A percentile compares a stretch with the other conserved stretches of the same genome.
Conservation (phyloP, 2,888 invertebrate genomes). For the Nomada lathburiana region DNA sequence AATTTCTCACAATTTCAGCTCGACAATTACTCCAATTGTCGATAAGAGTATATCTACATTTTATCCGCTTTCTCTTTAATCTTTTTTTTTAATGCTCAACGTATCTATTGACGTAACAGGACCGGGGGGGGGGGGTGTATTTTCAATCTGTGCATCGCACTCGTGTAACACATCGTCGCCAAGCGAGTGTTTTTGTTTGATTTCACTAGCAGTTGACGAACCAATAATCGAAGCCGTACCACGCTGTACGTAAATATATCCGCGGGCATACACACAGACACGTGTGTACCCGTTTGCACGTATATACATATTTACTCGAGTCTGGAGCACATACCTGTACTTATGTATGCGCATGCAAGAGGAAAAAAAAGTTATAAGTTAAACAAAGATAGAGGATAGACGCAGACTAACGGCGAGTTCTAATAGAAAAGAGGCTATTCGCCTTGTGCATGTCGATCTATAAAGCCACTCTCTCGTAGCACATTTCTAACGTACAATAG, state of each 20-base stretch:
- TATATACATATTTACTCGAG: conserved; percentile 7
- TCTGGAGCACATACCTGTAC: not conserved
- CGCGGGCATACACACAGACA: not conserved
- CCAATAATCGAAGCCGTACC: conserved; percentile 60
- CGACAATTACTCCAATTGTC: conserved; percentile 6
- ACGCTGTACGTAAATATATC: conserved; percentile 33
- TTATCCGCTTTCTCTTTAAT: too few species aligned
- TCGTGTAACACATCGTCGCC: conserved; percentile 6
- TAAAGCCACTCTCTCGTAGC: not conserved
- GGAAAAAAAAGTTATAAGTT: not conserved
- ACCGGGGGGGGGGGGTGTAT: not conserved
- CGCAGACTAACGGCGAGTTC: not conserved
- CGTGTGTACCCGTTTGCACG: too few species aligned
- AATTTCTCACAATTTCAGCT: conserved; percentile 1
- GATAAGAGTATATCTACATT: not conserved
- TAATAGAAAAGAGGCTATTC: conserved; percentile 4
- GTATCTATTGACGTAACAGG: too few species aligned
- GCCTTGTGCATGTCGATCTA: not conserved
- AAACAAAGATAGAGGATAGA: not conserved
- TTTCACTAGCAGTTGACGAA: conserved; percentile 53
- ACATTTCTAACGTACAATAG: not conserved
- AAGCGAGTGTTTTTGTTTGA: conserved; percentile 50
- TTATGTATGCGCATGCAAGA: too few species aligned
- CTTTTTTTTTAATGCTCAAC: not conserved
- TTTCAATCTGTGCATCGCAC: conserved; percentile 28